Conservation (phyloP, 2,113 vertebrate species). For the Orthonyx spaldingii region DNA sequence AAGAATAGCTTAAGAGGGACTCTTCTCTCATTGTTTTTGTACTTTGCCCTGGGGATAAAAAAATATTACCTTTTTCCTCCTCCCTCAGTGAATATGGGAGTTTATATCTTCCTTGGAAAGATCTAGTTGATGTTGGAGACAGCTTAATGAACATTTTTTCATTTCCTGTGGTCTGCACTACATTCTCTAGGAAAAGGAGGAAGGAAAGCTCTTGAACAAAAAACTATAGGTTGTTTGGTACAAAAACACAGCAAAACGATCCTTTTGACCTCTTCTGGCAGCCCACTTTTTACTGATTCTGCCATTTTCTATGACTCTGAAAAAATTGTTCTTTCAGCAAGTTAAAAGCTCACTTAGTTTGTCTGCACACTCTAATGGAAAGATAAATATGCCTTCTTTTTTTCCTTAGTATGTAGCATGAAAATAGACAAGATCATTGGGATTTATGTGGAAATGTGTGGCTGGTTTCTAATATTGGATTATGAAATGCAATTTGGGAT, state of each 20-base stretch:
- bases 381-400: background rate
- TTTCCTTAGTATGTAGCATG: background rate
- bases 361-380: background rate
- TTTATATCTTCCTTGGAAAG: background rate
- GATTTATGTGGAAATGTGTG: background rate
- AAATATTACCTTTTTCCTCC: background rate
- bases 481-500: background rate
- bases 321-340: background rate
- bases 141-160: background rate
- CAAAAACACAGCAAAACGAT: background rate
- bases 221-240: background rate
- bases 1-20: background rate
- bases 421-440: background rate
- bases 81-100: background rate
- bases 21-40: background rate
- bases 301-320: background rate
- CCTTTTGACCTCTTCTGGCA: background rate
- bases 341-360: background rate
- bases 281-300: background rate
- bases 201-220: background rate
- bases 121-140: background rate
- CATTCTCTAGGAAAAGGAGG: background rate
- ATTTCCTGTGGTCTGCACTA: constrained; percentile 1
- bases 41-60: background rate
- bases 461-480: background rate